Evolutionary conservation across 2,888 invertebrate genomes (phyloP), one percentile per base, ranked within the genome.

Genomic region (Drosophila neotestacea): DNA sequence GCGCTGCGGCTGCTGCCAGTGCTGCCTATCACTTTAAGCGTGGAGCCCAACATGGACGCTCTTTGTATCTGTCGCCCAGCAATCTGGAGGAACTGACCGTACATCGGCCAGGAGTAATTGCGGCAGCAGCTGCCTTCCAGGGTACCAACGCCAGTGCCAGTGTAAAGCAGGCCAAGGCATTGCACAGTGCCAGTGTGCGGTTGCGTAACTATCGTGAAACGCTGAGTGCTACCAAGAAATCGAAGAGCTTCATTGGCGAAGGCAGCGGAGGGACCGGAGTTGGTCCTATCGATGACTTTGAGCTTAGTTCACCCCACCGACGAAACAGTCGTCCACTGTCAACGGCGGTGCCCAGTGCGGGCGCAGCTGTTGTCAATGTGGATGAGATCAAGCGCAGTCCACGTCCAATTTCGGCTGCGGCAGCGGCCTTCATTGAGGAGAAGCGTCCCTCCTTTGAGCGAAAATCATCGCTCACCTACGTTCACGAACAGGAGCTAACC

Each of bases 241-340:
- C 93, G 30, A 93, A 93, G 85, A 93, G 93, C 79, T 93, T 93
- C 85, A 92, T 93, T 39, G 90, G 90, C 54, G 93, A 93, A 67
- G 77, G 81, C 61, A 88, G 90, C 52, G 88, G 44, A 0, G 52
- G 65, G 48, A 61, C 67, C 32, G 76, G 75, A 22, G 22, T 22
- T 22, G 22, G 2, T 22, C 22, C 22, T 22, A 3, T 22, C 62
- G 89, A 89, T 61, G 93, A 93, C 48, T 92, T 92, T 75, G 93
- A 92, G 86, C 89, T 92, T 56, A 91, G 90, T 76, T 92, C 92
- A 75, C 91, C 92, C 88, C 91, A 92, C 90, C 91, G 91, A 79
- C 92, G 92, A 62, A 92, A 92, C 76, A 92, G 92, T 80, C 92
- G 92, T 64, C 92, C 92, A 64, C 72, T 92, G 66, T 88, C 91